Evolutionary conservation across 2,797 vertebrate species (phyloP).

Genomic region (Distichodus sexfasciatus): DNA sequence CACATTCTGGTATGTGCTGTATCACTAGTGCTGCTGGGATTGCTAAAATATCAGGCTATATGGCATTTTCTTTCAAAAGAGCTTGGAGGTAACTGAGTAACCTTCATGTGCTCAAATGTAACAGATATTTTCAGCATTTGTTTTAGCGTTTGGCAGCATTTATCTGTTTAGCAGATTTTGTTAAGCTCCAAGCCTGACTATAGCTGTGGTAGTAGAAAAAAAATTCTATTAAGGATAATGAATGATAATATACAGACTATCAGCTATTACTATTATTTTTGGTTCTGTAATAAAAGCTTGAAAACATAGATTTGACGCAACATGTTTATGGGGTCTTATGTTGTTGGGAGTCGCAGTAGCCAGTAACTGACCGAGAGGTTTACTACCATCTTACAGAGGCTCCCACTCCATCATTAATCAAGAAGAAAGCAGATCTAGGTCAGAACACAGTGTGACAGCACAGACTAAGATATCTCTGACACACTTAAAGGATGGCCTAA

Average conservation of each 20-base stretch:
- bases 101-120: not conserved
- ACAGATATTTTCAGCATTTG: no score
- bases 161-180: not conserved
- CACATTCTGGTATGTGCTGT: conserved; percentile 2
- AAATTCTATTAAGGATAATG: no score
- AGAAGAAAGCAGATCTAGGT: conserved; percentile 12
- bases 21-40: conserved; percentile 7
- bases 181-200: no score
- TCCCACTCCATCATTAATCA: conserved; percentile 10
- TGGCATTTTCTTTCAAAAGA: no score
- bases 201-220: no score
- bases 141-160: no score
- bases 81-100: not conserved
- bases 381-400: not conserved
- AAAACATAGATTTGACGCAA: no score
- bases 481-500: not conserved
- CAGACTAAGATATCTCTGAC: conserved; percentile 24
- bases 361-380: not conserved
- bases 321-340: no score
- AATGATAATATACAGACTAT: no score
- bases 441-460: conserved; percentile 13
- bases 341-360: not conserved
- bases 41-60: no score
- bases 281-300: no score
- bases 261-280: no score